These are phyloP conservation scores for Squalus acanthias DNA, from an alignment of 2,797 vertebrate genomes.

Conservation along the genomic window DNA sequence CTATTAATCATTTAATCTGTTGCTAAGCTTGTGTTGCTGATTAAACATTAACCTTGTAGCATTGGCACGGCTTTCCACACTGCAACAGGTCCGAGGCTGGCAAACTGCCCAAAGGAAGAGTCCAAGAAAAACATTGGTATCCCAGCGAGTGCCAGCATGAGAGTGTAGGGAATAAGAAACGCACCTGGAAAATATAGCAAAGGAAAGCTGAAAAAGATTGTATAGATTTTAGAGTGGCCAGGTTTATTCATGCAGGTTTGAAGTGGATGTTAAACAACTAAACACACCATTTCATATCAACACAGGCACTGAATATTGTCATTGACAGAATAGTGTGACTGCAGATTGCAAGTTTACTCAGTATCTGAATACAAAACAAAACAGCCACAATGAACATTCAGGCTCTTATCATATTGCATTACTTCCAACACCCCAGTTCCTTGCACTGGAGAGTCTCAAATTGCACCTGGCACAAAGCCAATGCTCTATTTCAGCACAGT, in stretches of 20 bases:
- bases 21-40: neutral
- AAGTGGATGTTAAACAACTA: neutral
- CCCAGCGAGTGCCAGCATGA: slow-evolving; percentile 66
- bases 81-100: slow-evolving; percentile 62
- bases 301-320: neutral
- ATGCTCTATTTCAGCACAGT: neutral
- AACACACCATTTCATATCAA: neutral
- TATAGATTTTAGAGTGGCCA: neutral
- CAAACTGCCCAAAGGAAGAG: slow-evolving; percentile 69
- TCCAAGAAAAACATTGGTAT: slow-evolving; percentile 69
- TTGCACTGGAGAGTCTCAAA: neutral
- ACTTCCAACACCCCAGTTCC: neutral
- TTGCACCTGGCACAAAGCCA: neutral
- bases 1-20: neutral
- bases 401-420: neutral
- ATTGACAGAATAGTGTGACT: neutral
- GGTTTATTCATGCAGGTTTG: neutral
- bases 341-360: neutral
- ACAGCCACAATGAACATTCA: neutral
- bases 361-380: neutral
- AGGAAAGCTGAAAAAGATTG: neutral
- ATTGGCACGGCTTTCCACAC: slow-evolving; percentile 63
- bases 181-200: slow-evolving; percentile 54
- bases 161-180: slow-evolving; percentile 64
- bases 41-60: slow-evolving; percentile 59